Evolutionary conservation across 2,113 vertebrate species (phyloP).

Genomic region (Sinocyclocheilus anophthalmus): DNA sequence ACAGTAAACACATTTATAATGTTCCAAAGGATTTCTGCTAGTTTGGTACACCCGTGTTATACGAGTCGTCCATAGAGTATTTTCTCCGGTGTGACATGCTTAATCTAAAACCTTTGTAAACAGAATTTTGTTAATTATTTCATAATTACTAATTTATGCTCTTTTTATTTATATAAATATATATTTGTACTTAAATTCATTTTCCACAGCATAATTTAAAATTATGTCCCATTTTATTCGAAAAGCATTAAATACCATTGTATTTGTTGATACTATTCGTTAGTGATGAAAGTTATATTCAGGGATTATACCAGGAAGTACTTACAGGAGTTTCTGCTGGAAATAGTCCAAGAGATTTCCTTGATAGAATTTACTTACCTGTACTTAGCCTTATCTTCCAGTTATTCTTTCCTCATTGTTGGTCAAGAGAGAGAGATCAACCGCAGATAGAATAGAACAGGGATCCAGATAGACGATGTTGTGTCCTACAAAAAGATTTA

Average conservation of each 20-base stretch:
- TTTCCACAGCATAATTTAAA: not conserved
- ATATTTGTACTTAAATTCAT: not conserved
- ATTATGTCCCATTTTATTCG: not conserved
- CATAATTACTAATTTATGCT: not conserved
- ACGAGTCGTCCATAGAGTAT: not conserved
- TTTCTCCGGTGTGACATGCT: not conserved
- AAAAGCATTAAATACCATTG: not conserved
- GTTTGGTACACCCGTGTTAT: not conserved
- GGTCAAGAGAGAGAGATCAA: not conserved
- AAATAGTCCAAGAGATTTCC: conserved; percentile 11
- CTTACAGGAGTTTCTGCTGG: conserved; percentile 3
- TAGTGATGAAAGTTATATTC: not conserved
- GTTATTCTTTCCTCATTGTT: not conserved
- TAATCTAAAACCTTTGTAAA: not conserved
- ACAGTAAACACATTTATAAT: not conserved
- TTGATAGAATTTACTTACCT: conserved; percentile 2
- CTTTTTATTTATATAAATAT: not conserved
- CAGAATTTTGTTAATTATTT: not conserved
- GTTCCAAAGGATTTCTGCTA: not conserved
- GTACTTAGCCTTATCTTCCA: not conserved
- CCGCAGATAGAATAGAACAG: not conserved
- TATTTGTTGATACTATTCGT: not conserved
- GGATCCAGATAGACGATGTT: not conserved
- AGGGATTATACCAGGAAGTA: not conserved
- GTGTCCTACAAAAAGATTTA: not conserved